Evolutionary conservation across 30 jellyfish, hydroid and myxozoan species (phyloP), one percentile per base, ranked within the genome.

Genomic region (Euphysa ruthae): DNA sequence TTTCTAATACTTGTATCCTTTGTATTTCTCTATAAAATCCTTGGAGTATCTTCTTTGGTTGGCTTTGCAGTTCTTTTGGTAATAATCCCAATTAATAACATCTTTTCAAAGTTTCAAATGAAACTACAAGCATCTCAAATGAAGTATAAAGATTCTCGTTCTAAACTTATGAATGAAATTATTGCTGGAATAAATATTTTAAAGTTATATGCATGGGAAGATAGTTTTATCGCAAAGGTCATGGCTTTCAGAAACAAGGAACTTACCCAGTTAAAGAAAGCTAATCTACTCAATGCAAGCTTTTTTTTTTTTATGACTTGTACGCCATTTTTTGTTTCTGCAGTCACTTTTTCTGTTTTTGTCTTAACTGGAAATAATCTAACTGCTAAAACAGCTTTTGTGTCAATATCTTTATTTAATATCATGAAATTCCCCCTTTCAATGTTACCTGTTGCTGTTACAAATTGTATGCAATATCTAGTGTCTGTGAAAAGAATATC

Each of bases 151-250:
- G 99, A 91, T 78, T 71, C 55, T 14, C 27, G 99, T 22, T 69
- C 66, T 55, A 82, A 91, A 46, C 58, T 73, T 30, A 83, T 91
- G 84, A 91, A 82, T 44, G 99, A 82, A 43, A 71, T 91, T n/a
- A 50, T 91, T 14, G 77, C 88, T 49, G 99, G 99, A 14, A 91
- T 91, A 16, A 75, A 81, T 70, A 79, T 91, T 35, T 26, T 91
- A 18, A 91, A 91, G 34, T 73, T 91, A 32, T 91, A 91, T 61
- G 94, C 96, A 8, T 91, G 99, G 99, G 99, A 91, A 70, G 88
- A 69, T 24, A 78, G 98, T 24, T 91, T 91, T 61, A 69, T 69
- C 18, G 58, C 75, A 55, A 72, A 82, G 34, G 79, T 83, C 16
- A 55, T 66, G 22, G 65, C 33, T 0, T 49, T 76, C 54, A 72